phyloP scores from a whole-genome alignment of 1,140 invertebrate species.

The Caenorhabditis latens region DNA sequence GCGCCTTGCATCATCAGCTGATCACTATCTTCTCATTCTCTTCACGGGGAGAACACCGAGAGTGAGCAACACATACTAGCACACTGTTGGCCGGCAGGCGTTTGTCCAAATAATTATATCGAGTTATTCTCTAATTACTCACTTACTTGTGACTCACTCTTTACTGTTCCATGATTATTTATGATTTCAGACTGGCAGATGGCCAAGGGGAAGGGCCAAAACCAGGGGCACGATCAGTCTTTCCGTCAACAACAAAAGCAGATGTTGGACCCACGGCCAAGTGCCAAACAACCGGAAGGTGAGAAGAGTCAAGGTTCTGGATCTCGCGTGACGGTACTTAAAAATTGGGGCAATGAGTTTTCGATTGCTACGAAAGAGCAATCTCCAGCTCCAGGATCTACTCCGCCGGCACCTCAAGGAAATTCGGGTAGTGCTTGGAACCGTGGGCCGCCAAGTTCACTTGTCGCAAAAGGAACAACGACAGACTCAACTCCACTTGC shows the following conservation, averaged over 20 bases:
- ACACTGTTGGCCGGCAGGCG: background rate
- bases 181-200: constrained; percentile 45
- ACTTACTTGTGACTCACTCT: background rate
- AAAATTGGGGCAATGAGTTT: constrained; percentile 39
- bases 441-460: constrained; percentile 17
- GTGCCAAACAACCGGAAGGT: background rate
- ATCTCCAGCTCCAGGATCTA: constrained; percentile 20
- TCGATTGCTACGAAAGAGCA: constrained; percentile 25
- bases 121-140: background rate
- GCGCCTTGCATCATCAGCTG: background rate
- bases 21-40: background rate
- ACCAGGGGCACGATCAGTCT: constrained; percentile 37
- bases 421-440: constrained; percentile 48
- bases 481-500: background rate
- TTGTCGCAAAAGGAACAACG: constrained; percentile 17
- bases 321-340: constrained; percentile 35
- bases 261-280: constrained; percentile 30
- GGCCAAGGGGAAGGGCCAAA: constrained; percentile 48
- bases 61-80: background rate
- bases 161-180: background rate
- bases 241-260: constrained; percentile 50
- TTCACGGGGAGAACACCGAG: background rate
- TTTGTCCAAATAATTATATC: background rate
- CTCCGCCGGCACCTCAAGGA: background rate
- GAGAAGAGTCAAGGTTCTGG: constrained; percentile 17